These are phyloP conservation scores for Stenichneumon culpator DNA, from an alignment of 2,888 invertebrate species.

Conservation along the genomic window DNA sequence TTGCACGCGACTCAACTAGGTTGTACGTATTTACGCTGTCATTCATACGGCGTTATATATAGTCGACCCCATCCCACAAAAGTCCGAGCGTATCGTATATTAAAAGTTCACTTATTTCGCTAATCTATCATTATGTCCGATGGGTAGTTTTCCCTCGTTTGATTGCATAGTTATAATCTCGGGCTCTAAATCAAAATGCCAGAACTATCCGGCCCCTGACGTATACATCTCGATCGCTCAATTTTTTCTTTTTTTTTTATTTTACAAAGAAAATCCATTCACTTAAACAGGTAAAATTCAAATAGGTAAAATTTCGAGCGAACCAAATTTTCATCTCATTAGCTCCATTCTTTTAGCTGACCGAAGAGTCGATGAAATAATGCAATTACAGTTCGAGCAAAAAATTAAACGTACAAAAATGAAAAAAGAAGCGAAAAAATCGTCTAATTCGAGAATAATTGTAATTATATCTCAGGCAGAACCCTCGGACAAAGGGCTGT, in stretches of 20 bases:
- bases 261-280: background rate
- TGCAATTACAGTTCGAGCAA: background rate
- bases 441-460: background rate
- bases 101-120: constrained; percentile 77
- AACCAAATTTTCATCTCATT: background rate
- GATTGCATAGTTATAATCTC: constrained; percentile 59
- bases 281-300: background rate
- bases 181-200: constrained; percentile 71
- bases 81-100: constrained; percentile 75
- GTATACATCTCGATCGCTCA: background rate
- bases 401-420: background rate
- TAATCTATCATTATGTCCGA: constrained; percentile 77
- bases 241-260: background rate
- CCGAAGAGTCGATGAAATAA: background rate
- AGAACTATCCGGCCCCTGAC: background rate
- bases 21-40: constrained; percentile 67
- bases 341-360: background rate
- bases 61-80: constrained; percentile 63
- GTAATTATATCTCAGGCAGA: background rate
- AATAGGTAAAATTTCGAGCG: background rate
- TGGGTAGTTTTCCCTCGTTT: constrained; percentile 73
- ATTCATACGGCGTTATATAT: constrained; percentile 76
- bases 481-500: background rate
- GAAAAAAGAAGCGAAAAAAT: background rate
- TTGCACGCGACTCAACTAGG: constrained; percentile 19